Conservation (phyloP, 2,888 invertebrate species). For the Cryptocheilus praepositus region DNA sequence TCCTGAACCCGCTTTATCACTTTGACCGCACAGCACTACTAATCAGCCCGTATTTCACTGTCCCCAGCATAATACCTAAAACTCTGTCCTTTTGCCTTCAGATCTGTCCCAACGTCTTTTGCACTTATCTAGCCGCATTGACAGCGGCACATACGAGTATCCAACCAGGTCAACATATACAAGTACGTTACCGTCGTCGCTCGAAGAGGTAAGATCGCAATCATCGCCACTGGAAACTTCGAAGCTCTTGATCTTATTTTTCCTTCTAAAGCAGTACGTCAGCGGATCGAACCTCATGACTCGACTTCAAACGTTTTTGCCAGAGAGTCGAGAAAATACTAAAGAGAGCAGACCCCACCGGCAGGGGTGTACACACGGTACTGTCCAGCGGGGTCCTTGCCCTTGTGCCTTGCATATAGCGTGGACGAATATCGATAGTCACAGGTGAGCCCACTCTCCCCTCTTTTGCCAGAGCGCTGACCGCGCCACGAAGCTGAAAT, state of each 20-base stretch:
- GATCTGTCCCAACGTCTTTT: too few species aligned
- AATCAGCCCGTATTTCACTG: too few species aligned
- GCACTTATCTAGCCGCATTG: too few species aligned
- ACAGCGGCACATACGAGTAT: too few species aligned
- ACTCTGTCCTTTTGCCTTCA: too few species aligned
- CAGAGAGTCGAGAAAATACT: background rate
- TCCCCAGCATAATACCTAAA: too few species aligned
- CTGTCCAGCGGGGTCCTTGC: slow-evolving; percentile 69
- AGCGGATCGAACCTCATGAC: slow-evolving; percentile 66
- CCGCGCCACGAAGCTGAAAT: too few species aligned
- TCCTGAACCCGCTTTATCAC: too few species aligned
- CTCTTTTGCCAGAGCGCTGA: too few species aligned
- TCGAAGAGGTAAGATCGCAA: background rate
- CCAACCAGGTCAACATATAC: too few species aligned
- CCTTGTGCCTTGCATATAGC: slow-evolving; percentile 66
- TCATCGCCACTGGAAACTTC: slow-evolving; percentile 11
- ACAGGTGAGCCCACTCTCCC: slow-evolving; percentile 29
- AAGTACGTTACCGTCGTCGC: slow-evolving; percentile 30
- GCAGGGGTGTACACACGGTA: slow-evolving; percentile 54
- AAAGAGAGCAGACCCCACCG: slow-evolving; percentile 37
- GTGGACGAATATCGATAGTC: slow-evolving; percentile 67
- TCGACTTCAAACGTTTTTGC: too few species aligned
- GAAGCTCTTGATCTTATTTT: slow-evolving; percentile 58
- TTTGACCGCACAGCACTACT: too few species aligned
- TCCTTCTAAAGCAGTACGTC: slow-evolving; percentile 62